These are phyloP conservation scores for Laterallus jamaicensis DNA, from an alignment of 2,113 vertebrate genomes.

Conservation along the genomic window DNA sequence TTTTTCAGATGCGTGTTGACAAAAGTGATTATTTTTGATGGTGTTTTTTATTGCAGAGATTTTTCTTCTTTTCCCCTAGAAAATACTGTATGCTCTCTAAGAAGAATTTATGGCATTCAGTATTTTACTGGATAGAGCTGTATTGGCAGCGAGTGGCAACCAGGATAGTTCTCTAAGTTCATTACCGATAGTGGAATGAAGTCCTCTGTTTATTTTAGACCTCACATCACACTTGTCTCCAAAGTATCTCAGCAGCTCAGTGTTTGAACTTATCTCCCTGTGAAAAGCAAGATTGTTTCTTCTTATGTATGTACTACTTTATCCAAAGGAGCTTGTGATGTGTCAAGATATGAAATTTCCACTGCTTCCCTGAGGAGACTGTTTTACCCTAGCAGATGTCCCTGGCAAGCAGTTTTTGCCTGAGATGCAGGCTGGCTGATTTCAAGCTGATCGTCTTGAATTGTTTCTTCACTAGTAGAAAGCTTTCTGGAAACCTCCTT, in stretches of 20 bases:
- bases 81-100: background rate
- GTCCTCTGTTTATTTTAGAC: conserved; percentile 36
- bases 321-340: background rate
- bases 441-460: background rate
- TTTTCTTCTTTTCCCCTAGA: background rate
- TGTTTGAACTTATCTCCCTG: conserved; percentile 12
- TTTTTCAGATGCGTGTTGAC: background rate
- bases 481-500: background rate
- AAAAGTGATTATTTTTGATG: background rate
- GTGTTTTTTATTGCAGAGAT: background rate
- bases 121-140: background rate
- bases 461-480: background rate
- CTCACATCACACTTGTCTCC: background rate
- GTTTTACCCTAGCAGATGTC: background rate
- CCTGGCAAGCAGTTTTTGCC: background rate
- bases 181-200: background rate
- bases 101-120: background rate
- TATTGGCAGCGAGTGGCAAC: background rate
- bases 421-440: background rate
- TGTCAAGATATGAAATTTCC: background rate
- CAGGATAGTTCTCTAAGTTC: background rate
- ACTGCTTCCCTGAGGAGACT: background rate
- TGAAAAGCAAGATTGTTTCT: conserved; percentile 3
- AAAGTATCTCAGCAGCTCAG: background rate
- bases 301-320: background rate